Conservation (phyloP, 2,888 invertebrate species). For the Euphydryas editha region DNA sequence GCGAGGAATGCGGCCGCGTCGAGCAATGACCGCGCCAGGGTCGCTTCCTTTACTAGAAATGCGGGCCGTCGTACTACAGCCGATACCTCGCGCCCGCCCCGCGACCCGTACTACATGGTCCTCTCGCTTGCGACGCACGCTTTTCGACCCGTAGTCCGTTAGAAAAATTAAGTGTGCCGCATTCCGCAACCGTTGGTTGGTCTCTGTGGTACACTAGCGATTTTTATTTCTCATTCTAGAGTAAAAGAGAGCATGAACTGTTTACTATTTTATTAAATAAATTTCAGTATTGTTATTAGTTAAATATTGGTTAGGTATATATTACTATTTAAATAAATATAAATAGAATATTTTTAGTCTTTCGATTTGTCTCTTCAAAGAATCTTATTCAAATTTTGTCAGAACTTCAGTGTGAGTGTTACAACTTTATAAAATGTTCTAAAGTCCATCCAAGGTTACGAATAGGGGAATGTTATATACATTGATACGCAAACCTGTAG, state of each 20-base stretch:
- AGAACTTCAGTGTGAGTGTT: neutral
- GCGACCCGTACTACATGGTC: conserved; percentile 72
- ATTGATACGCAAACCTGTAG: neutral
- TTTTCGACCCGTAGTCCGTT: conserved; percentile 81
- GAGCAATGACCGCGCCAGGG: conserved; percentile 84
- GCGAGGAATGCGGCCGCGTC: conserved; percentile 81
- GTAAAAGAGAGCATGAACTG: neutral
- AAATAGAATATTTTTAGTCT: too few species aligned
- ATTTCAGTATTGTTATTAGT: neutral
- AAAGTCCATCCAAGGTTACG: neutral
- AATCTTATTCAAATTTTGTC: neutral
- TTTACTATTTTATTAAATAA: neutral
- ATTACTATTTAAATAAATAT: too few species aligned
- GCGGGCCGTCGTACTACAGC: conserved; percentile 80
- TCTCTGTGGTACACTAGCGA: conserved; percentile 62
- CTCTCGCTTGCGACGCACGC: conserved; percentile 71
- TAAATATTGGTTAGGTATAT: too few species aligned
- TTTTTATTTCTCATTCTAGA: conserved; percentile 42
- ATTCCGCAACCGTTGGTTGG: conserved; percentile 70
- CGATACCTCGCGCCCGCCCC: conserved; percentile 57
- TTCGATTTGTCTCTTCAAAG: too few species aligned
- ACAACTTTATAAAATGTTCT: neutral
- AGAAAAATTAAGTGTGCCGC: conserved; percentile 82
- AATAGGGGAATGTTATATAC: neutral
- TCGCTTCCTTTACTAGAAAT: conserved; percentile 83